phyloP scores from a whole-genome alignment of 1,140 invertebrate genomes.

The Drosophila mojavensis region DNA sequence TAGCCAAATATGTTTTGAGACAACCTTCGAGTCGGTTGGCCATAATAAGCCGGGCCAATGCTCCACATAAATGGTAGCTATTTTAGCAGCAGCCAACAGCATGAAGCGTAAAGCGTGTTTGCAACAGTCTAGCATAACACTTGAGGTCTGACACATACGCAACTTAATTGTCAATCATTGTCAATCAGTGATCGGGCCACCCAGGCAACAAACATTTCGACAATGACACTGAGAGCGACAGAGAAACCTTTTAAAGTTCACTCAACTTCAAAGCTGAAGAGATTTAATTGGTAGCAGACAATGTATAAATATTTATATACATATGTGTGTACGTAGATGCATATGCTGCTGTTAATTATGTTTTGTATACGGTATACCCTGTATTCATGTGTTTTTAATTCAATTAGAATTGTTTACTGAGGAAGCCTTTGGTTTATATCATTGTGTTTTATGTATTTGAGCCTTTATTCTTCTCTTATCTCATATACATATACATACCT shows the following conservation, averaged over 20 bases:
- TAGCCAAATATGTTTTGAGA: slow-evolving; percentile 29
- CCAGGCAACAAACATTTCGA: slow-evolving; percentile 37
- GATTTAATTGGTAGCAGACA: slow-evolving; percentile 22
- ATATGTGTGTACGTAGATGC: not conserved
- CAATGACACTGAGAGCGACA: slow-evolving; percentile 42
- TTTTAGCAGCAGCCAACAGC: slow-evolving; percentile 11
- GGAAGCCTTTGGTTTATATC: no score
- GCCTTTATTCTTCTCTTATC: no score
- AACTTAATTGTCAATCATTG: slow-evolving; percentile 62
- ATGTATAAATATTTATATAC: not conserved
- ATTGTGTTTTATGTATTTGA: no score
- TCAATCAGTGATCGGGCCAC: slow-evolving; percentile 47
- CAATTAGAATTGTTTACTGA: no score
- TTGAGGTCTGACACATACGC: slow-evolving; percentile 47
- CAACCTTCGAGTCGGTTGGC: slow-evolving; percentile 39
- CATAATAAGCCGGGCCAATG: slow-evolving; percentile 61
- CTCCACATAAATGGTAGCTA: slow-evolving; percentile 48
- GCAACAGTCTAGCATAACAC: not conserved
- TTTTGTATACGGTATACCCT: no score
- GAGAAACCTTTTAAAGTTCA: slow-evolving; percentile 41
- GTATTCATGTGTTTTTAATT: not conserved
- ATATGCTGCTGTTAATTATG: no score
- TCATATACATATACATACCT: no score
- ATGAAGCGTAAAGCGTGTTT: not conserved
- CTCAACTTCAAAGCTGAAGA: slow-evolving; percentile 36